These are phyloP conservation scores for Caenorhabditis uteleia DNA, from an alignment of 2,888 invertebrate species.

Conservation along the genomic window DNA sequence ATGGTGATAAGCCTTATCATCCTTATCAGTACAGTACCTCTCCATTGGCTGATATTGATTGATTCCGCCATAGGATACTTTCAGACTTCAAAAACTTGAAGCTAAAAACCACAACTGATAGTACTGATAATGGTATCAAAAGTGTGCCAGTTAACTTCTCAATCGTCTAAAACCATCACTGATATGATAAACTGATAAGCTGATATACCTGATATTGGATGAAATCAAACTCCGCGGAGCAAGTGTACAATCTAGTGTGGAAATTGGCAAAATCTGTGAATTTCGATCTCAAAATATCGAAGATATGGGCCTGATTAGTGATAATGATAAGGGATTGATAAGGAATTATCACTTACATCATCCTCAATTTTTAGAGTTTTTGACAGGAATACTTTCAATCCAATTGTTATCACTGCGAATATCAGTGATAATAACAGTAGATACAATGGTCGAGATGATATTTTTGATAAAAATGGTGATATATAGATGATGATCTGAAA, in stretches of 20 bases:
- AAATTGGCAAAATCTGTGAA: slow-evolving; percentile 78
- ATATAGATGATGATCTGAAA: slow-evolving; percentile 43
- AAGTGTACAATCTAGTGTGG: slow-evolving; percentile 81
- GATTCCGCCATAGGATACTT: slow-evolving; percentile 7
- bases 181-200: not conserved
- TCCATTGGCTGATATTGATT: slow-evolving; percentile 9
- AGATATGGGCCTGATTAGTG: slow-evolving; percentile 76
- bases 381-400: slow-evolving; percentile 70
- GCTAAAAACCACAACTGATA: slow-evolving; percentile 70
- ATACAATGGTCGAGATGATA: slow-evolving; percentile 51
- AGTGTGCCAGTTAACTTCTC: slow-evolving; percentile 74
- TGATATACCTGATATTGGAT: slow-evolving; percentile 70
- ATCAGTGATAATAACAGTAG: slow-evolving; percentile 63
- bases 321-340: not conserved
- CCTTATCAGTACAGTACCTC: too few relatives aligned
- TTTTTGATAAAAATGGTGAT: slow-evolving; percentile 4
- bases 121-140: slow-evolving; percentile 75
- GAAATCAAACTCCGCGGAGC: slow-evolving; percentile 81
- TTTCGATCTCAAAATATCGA: slow-evolving; percentile 79
- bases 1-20: too few relatives aligned
- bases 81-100: too few relatives aligned
- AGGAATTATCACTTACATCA: slow-evolving; percentile 70
- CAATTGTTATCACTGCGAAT: slow-evolving; percentile 69
- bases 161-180: slow-evolving; percentile 70
- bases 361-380: slow-evolving; percentile 70